phyloP scores from a whole-genome alignment of 2,888 invertebrate genomes.

The Helicoverpa assulta region DNA sequence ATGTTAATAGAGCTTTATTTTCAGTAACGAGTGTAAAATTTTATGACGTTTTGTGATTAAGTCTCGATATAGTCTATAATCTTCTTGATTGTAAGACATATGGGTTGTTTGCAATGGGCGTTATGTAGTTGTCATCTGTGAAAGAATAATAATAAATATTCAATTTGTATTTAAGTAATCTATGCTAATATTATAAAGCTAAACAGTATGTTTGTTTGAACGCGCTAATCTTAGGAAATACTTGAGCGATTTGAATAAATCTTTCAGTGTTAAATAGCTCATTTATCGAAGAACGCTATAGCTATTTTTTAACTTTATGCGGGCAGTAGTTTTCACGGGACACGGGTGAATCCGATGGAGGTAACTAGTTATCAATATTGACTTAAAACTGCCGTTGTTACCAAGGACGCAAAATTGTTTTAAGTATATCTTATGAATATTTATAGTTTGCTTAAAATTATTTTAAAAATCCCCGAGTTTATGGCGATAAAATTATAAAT shows the following conservation, averaged over 20 bases:
- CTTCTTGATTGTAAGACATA: conserved; percentile 37
- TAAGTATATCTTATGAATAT: conserved; percentile 21
- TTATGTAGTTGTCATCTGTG: conserved; percentile 54
- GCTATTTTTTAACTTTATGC: no score
- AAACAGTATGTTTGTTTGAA: no score
- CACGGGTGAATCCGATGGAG: no score
- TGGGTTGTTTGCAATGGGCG: conserved; percentile 28
- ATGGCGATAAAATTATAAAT: conserved; percentile 5
- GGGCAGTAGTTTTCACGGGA: no score
- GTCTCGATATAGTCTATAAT: conserved; percentile 34
- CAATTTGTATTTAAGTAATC: not conserved
- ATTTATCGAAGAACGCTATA: no score
- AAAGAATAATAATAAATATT: not conserved
- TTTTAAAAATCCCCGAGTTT: conserved; percentile 10
- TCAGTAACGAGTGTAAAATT: conserved; percentile 28
- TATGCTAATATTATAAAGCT: not conserved
- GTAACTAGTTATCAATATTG: not conserved
- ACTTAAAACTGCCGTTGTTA: conserved; percentile 9
- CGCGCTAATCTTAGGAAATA: no score
- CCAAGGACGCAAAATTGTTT: not conserved
- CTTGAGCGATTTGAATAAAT: no score
- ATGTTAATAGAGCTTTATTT: conserved; percentile 50
- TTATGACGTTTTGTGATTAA: conserved; percentile 20
- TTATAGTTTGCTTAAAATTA: conserved; percentile 20
- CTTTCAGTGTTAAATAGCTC: no score